Evolutionary conservation across 30 jellyfish, hydroid and myxozoan genomes (phyloP), one percentile per base, ranked within the genome.

Genomic region (Cassiopea xamachana): DNA sequence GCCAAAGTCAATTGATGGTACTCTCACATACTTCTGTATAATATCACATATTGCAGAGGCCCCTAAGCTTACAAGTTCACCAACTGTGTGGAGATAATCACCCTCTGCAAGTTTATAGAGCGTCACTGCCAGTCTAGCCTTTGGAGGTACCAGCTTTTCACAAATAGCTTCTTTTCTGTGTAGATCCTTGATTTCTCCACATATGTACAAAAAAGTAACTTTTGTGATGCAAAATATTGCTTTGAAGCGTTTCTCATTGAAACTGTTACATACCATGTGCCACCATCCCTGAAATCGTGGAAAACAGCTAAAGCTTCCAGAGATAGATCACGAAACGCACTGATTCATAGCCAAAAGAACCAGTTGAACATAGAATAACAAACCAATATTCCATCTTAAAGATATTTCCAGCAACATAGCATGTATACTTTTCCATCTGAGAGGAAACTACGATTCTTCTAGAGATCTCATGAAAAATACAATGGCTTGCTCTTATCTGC

Each of bases 61-160:
- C 81, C 93, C 93, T 19, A 85, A 46, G 7, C 93, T 88, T 5
- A 59, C 87, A 51, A 85, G 84, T 81, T 85, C 93, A 46, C 71
- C 88, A 75, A 85, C 73, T 43, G 87, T 85, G 88, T 72, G 84
- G 80, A 85, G 84, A 19, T 67, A 67, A 60, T 60, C 79, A 90
- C 73, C 94, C 60, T 50, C 75, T 39, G 73, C 75, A 74, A 46
- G 73, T 72, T 75, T 79, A 45, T 46, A 47, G 73, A 39, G 50
- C 70, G 62, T 15, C 9, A 12, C 75, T 50, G 55, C 88, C 79
- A 61, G 71, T 44, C 62, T 85, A 16, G 74, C n/a, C 85, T 49
- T 74, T 49, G 87, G 87, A 15, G 89, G 74, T 82, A 86, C 82
- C 18, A 90, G 94, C 75, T 86, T 89, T 62, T 86, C 94, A 47